Base-by-base conservation (phyloP, 2,888 invertebrate species). In the Drosophila percnosoma region DNA sequence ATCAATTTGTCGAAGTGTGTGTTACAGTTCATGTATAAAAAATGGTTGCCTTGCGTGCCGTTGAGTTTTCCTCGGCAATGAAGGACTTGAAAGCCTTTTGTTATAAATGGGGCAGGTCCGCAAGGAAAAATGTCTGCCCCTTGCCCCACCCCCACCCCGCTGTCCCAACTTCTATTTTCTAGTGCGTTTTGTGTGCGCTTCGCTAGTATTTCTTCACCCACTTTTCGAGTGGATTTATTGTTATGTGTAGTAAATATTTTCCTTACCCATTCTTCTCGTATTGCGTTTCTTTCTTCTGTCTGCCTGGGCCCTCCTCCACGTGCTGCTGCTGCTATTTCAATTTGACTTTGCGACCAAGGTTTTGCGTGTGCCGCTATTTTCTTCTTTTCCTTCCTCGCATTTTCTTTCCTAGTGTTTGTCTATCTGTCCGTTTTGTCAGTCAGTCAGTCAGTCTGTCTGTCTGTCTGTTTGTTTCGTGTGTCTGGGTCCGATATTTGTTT, bases 201-300 rank as follows among this genome's bases (percentile, higher is more conserved):
- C 51, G 68, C 68, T 65, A 40, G 70, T 58, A 53, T 68, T 60
- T 62, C 75, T 76, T 73, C 53, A 72, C 66, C 68, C 65, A 71
- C 71, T 69, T 67, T 59, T 87, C 68, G 79, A 86, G 86, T 81
- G 88, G 88, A 89, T 86, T 90, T 90, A 89, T 90, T 89, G 90
- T 89, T 83, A 90, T 75, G 78, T 82, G 87, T 86, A 86, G 91
- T 87, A 88, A 91, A 91, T 90, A 90, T 87, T 88, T 90, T 83
- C 76, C 72, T 76, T 75, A 68, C 68, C 75, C 67, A 64, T 75
- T 57, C 57, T 29, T 73, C 68, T 72, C 52, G 58, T 60, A 68
- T 72, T 71, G 61, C 53, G 64, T 69, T 76, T 45, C 40, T 64
- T 52, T 58, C 63, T 48, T 70, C 40, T 29, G 24, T n/a, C 27